Evolutionary conservation across 2,888 invertebrate genomes (phyloP), one percentile per base, ranked within the genome.

Genomic region (Gymnoscelis rufifasciata): DNA sequence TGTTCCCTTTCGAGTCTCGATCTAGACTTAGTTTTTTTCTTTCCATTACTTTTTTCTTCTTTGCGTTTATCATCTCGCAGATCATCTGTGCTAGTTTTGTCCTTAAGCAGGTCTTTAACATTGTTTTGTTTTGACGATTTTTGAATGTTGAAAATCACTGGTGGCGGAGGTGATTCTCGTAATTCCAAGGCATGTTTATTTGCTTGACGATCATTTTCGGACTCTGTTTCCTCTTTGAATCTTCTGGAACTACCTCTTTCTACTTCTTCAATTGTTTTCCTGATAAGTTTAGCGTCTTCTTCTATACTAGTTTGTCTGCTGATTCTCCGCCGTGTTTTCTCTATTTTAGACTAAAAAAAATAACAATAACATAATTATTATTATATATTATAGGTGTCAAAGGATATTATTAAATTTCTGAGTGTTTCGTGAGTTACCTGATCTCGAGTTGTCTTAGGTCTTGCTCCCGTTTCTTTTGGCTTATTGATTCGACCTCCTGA

Each of bases 221-320:
- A 58, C 10, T 48, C 45, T 36, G 43, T 37, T 13, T 69, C 64
- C 45, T 73, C 73, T 56, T 65, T 80, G 27, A 75, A 78, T 23
- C 80, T 74, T 45, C 64, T 71, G 15, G 82, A 77, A 55, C 83
- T 80, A 7, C 76, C 80, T 64, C 86, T 74, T 70, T 84, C 87
- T 55, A 88, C 81, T 76, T 87, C 87, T 73, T 86, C 83, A 50
- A 88, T 88, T 3, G 88, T 79, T 71, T 84, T 78, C 58, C 86
- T 75, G 8, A 87, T 88, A 48, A 86, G 83, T 54, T 77, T 74
- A 0, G 88, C 88, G 45, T 88, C 88, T 68, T 87, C 87, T 68
- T 88, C 88, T 52, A 86, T 78, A 40, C 88, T 88, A 1, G 77
- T 69, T 51, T 87, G 87, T 43, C 83, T 68, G n/a, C 59, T 65